phyloP scores from a whole-genome alignment of 1,140 invertebrate species.

The Drosophila suzukii region DNA sequence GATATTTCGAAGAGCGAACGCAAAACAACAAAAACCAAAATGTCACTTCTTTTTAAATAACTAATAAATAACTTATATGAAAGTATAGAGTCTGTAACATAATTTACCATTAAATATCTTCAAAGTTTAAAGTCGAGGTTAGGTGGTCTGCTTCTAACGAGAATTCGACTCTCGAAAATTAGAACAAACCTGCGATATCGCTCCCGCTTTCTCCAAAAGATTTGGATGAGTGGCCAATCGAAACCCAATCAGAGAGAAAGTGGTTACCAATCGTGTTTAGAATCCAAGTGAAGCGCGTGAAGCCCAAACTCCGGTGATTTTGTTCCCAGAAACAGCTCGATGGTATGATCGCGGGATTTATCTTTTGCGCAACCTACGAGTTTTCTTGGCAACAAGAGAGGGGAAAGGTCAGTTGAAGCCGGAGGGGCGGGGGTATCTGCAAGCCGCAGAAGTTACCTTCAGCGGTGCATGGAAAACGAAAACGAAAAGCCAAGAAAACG shows the following conservation, averaged over 20 bases:
- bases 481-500: conserved; percentile 63
- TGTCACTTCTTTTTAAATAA: too few relatives aligned
- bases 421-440: conserved; percentile 7
- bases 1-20: too few relatives aligned
- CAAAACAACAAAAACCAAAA: too few relatives aligned
- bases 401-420: conserved; percentile 41
- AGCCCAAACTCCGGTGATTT: background rate
- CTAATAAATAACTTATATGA: too few relatives aligned
- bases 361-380: conserved; percentile 13
- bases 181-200: conserved; percentile 27
- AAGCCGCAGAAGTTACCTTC: conserved; percentile 65
- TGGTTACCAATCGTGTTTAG: conserved; percentile 14
- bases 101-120: too few relatives aligned
- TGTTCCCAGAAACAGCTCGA: background rate
- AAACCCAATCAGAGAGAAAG: conserved; percentile 24
- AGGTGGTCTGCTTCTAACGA: background rate
- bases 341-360: conserved; percentile 1
- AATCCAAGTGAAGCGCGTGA: conserved; percentile 1
- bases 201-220: conserved; percentile 25
- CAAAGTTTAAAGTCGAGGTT: too few relatives aligned
- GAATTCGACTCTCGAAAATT: conserved; percentile 14
- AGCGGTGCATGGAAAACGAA: conserved; percentile 35
- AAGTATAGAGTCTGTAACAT: too few relatives aligned
- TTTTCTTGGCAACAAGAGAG: conserved; percentile 4
- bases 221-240: conserved; percentile 1